Evolutionary conservation across 2,797 vertebrate genomes (phyloP), one percentile per base, ranked within the genome.

Genomic region (Dicrostonyx torquatus): DNA sequence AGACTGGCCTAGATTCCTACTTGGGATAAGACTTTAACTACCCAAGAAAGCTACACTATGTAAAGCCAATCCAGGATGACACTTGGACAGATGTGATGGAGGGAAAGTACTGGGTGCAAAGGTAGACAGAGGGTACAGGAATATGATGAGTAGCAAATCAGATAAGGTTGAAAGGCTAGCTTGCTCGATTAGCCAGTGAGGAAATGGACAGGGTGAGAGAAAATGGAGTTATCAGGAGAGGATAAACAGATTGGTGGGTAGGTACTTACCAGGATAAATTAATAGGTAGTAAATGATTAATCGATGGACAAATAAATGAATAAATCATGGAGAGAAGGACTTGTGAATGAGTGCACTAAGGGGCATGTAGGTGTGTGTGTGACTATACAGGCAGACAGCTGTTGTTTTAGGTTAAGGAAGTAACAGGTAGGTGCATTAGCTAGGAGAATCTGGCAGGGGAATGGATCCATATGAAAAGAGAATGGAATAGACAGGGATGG

Each of bases 321-420:
- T 48, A 53, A 40, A 70, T 14, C 73, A 58, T 11, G 4, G 14
- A 24, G 64, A 75, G 77, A 40, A 75, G 40, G 58, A 18, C 45
- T 45, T 24, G 13, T 66, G 40, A 77, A 45, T 89, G 50, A 89
- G 79, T 73, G 90, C 12, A 43, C 22, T 5, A 78, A 45, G 26
- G 70, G 40, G 66, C 31, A 50, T 48, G 66, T 55, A 4, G 43
- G 84, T 43, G 24, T 45, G 48, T 77, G 55, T 13, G 34, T 64
- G 53, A 76, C 40, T 62, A 2, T 75, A 34, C 29, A 10, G 45
- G 37, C 90, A 43, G 76, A 84, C 26, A 62, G 64, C 29, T 89
- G 85, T 11, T 91, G 85, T 11, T 94, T 90, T 91, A 89, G 87
- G 24, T 11, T 91, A 66, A 62, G 45, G 20, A 78, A 87, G 89